These are phyloP conservation scores for Drepana arcuata DNA, from an alignment of 1,140 invertebrate genomes.

Conservation along the genomic window DNA sequence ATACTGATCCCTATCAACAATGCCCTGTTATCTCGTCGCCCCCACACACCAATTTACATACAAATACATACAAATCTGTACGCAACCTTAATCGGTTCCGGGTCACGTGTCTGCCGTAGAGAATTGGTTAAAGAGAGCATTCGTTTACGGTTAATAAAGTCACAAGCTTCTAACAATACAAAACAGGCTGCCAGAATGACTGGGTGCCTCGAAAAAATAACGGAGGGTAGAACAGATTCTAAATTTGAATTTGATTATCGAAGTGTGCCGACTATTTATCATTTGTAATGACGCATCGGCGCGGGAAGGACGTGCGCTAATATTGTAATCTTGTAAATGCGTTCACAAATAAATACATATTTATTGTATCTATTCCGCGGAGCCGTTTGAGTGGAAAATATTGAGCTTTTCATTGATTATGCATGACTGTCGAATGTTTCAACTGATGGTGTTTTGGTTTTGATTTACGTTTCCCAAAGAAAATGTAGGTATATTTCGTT, in stretches of 20 bases:
- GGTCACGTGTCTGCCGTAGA: slow-evolving; percentile 62
- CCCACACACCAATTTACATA: slow-evolving; percentile 54
- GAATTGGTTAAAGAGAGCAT: slow-evolving; percentile 59
- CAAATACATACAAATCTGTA: slow-evolving; percentile 63
- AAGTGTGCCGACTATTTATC: slow-evolving; percentile 69
- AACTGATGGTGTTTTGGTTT: too few relatives aligned
- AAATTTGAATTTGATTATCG: slow-evolving; percentile 72
- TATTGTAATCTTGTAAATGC: slow-evolving; percentile 69
- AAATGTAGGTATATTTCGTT: too few relatives aligned
- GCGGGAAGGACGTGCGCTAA: slow-evolving; percentile 47
- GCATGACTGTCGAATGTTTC: slow-evolving; percentile 31
- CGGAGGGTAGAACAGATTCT: slow-evolving; percentile 63
- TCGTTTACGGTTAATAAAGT: slow-evolving; percentile 66
- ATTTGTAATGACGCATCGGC: slow-evolving; percentile 57
- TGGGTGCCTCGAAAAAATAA: slow-evolving; percentile 28
- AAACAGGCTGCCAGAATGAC: slow-evolving; percentile 38
- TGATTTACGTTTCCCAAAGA: too few relatives aligned
- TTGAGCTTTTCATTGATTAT: slow-evolving; percentile 52
- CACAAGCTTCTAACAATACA: slow-evolving; percentile 65
- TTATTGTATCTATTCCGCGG: slow-evolving; percentile 46
- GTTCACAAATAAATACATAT: slow-evolving; percentile 55
- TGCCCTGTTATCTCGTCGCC: slow-evolving; percentile 54
- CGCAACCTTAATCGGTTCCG: slow-evolving; percentile 62
- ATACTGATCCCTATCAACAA: slow-evolving; percentile 48
- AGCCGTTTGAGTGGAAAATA: slow-evolving; percentile 59